A percentile compares a stretch with the other conserved stretches of the same genome.
Conservation (phyloP, 2,113 vertebrate genomes). For the Macrotis lagotis region DNA sequence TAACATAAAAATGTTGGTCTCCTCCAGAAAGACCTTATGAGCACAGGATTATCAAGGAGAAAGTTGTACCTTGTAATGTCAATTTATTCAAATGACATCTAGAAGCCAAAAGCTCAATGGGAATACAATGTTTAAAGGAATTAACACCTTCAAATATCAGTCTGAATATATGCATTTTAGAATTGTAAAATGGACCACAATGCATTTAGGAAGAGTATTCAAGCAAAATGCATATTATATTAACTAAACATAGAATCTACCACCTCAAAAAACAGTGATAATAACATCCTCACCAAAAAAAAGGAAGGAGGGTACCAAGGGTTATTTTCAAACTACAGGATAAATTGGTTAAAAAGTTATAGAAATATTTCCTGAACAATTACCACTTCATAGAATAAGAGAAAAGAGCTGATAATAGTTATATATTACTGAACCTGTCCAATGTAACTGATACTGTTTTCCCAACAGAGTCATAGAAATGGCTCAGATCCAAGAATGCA, state of each 20-base stretch:
- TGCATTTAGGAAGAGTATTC: not conserved
- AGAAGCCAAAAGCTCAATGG: not conserved
- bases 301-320: not conserved
- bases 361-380: not conserved
- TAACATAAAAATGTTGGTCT: not conserved
- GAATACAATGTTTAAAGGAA: not conserved
- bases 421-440: not conserved
- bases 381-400: not conserved
- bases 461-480: not conserved
- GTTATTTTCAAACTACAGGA: not conserved
- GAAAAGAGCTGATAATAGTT: not conserved
- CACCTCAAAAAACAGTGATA: not conserved
- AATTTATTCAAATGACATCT: not conserved
- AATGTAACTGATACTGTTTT: not conserved
- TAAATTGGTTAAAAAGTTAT: not conserved
- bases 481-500: not conserved
- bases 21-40: not conserved
- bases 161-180: not conserved
- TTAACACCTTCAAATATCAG: not conserved
- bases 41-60: not conserved
- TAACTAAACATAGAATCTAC: not conserved
- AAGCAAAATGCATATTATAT: not conserved
- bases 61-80: not conserved
- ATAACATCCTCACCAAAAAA: not conserved
- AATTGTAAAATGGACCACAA: not conserved